Evolutionary conservation across 2,888 invertebrate species (phyloP).

Genomic region (Oscheius sp.): DNA sequence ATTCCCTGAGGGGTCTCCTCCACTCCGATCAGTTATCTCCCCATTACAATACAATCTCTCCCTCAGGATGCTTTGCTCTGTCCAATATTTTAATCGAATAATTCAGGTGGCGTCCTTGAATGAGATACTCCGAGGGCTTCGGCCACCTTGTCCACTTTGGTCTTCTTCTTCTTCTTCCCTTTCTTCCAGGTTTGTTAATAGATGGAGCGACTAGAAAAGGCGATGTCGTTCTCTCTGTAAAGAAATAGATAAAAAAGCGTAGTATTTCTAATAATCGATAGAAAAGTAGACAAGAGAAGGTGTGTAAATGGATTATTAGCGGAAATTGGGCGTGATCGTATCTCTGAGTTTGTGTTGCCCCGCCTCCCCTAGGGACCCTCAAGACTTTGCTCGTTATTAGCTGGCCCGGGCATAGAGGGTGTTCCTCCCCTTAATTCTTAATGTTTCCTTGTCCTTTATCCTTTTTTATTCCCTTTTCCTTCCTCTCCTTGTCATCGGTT

Average conservation of each 20-base stretch:
- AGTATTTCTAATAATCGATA: no score
- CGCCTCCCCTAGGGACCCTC: conserved; percentile 25
- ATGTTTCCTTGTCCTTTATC: conserved; percentile 2
- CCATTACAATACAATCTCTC: not conserved
- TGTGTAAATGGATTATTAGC: no score
- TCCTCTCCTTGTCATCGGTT: not conserved
- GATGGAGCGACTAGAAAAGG: no score
- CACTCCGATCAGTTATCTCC: not conserved
- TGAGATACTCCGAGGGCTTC: conserved; percentile 9
- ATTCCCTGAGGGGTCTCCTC: no score
- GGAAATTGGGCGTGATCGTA: conserved; percentile 22
- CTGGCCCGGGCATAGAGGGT: not conserved
- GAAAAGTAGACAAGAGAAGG: no score
- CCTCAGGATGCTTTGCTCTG: not conserved
- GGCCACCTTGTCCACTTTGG: conserved; percentile 5
- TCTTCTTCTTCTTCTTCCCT: not conserved
- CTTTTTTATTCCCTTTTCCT: not conserved
- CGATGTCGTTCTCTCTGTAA: no score
- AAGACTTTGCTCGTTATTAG: conserved; percentile 36
- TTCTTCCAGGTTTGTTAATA: not conserved
- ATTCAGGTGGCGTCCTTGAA: conserved; percentile 28
- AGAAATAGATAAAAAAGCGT: no score
- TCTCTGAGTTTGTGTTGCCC: conserved; percentile 25
- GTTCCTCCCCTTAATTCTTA: not conserved
- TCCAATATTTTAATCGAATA: not conserved